These are phyloP conservation scores for Gnatocerus cornutus DNA, from an alignment of 2,888 invertebrate genomes.

Conservation along the genomic window DNA sequence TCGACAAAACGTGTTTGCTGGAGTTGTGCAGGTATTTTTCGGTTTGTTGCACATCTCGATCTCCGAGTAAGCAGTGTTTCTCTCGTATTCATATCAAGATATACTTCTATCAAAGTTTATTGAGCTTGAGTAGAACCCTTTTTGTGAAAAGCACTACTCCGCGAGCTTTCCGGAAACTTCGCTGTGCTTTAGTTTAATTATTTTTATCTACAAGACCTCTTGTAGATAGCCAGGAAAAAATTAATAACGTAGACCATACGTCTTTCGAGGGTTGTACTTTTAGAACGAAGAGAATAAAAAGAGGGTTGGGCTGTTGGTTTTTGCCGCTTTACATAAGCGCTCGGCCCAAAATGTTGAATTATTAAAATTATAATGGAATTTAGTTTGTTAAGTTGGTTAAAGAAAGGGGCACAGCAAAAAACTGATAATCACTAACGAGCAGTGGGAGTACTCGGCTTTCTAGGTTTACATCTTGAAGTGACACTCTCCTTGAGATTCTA, in stretches of 20 bases:
- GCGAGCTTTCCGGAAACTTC: background rate
- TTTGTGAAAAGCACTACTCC: conserved; percentile 11
- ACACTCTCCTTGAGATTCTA: too few species aligned
- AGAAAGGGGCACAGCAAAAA: conserved; percentile 6
- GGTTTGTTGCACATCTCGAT: conserved; percentile 37
- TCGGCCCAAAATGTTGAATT: conserved; percentile 3
- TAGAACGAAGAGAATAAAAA: conserved; percentile 15
- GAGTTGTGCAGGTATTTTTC: conserved; percentile 22
- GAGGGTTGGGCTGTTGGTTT: conserved; percentile 14
- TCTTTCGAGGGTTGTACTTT: conserved; percentile 30
- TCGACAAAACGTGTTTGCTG: background rate
- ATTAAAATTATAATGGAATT: conserved; percentile 16
- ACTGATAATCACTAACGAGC: background rate
- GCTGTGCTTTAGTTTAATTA: conserved; percentile 10
- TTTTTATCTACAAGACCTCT: background rate
- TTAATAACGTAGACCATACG: conserved; percentile 28
- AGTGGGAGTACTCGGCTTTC: background rate
- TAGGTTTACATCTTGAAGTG: too few species aligned
- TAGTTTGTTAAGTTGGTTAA: conserved; percentile 9
- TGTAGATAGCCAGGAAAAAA: too few species aligned
- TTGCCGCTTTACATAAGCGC: conserved; percentile 27
- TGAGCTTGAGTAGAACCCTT: conserved; percentile 28
- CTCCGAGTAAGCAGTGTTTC: conserved; percentile 30
- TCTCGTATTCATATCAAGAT: conserved; percentile 38
- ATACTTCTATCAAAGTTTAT: conserved; percentile 38